Conservation (phyloP, 2,113 vertebrate genomes). For the Serinus canaria region DNA sequence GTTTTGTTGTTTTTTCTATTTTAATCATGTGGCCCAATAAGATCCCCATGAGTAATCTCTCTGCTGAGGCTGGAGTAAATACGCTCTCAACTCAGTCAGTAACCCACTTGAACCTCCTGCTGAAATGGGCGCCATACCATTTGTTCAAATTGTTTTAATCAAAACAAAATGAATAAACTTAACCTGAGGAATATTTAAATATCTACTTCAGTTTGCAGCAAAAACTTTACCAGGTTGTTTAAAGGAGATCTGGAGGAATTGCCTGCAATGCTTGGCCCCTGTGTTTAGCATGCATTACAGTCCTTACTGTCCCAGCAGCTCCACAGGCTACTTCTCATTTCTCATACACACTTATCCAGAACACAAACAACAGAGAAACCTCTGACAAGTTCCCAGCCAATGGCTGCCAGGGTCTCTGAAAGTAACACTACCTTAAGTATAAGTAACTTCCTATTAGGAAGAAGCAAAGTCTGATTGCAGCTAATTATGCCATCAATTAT, state of each 20-base stretch:
- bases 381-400: neutral
- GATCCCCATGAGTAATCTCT: slow-evolving; percentile 69
- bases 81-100: slow-evolving; percentile 63
- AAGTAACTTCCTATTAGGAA: neutral
- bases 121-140: slow-evolving; percentile 66
- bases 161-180: slow-evolving; percentile 64
- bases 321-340: neutral
- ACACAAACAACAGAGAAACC: neutral
- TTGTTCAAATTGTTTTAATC: slow-evolving; percentile 78
- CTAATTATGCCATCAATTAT: slow-evolving; percentile 52
- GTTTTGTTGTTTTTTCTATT: slow-evolving; percentile 3
- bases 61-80: slow-evolving; percentile 59
- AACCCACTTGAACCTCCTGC: slow-evolving; percentile 74
- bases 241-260: slow-evolving; percentile 75
- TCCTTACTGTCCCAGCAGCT: slow-evolving; percentile 64
- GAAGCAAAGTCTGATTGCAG: neutral
- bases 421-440: neutral
- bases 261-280: slow-evolving; percentile 64
- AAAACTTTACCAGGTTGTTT: slow-evolving; percentile 72
- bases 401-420: neutral
- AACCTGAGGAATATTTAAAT: slow-evolving; percentile 70
- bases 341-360: neutral
- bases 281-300: slow-evolving; percentile 73
- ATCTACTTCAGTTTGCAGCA: slow-evolving; percentile 67
- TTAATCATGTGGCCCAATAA: slow-evolving; percentile 75